Evolutionary conservation across 2,888 invertebrate species (phyloP).

Genomic region (Drosophila multiciliata): DNA sequence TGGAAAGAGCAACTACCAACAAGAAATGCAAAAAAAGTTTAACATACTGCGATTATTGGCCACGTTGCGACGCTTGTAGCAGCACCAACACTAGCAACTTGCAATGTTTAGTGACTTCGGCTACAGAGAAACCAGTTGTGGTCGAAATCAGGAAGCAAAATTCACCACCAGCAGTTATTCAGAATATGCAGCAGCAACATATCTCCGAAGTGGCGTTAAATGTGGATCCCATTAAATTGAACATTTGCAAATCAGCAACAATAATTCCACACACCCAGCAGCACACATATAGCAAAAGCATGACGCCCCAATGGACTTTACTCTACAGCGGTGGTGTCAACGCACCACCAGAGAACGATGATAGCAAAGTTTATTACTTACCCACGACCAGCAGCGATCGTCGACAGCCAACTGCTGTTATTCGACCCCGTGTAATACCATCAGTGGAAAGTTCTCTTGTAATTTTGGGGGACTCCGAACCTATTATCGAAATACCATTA

Average conservation of each 20-base stretch:
- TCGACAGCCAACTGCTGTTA: slow-evolving; percentile 49
- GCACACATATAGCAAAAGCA: slow-evolving; percentile 1
- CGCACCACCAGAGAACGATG: not conserved
- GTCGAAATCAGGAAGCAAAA: slow-evolving; percentile 14
- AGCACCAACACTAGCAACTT: slow-evolving; percentile 20
- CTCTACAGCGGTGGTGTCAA: slow-evolving; percentile 71
- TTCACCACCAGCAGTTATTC: slow-evolving; percentile 18
- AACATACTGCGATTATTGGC: slow-evolving; percentile 88
- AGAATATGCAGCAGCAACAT: slow-evolving; percentile 38
- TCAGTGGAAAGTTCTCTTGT: slow-evolving; percentile 72
- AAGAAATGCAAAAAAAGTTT: slow-evolving; percentile 56
- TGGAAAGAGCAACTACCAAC: slow-evolving; percentile 19
- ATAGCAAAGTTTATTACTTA: not conserved
- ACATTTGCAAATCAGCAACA: slow-evolving; percentile 21
- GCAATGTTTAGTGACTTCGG: slow-evolving; percentile 24
- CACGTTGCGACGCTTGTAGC: slow-evolving; percentile 83
- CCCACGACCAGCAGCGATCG: slow-evolving; percentile 20
- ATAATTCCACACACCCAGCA: not conserved
- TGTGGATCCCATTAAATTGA: slow-evolving; percentile 52
- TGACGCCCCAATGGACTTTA: slow-evolving; percentile 71
- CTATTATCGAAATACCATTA: slow-evolving; percentile 64
- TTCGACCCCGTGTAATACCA: slow-evolving; percentile 64
- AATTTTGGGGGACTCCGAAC: slow-evolving; percentile 81
- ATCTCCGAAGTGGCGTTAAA: slow-evolving; percentile 72
- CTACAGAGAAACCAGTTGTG: slow-evolving; percentile 15